Evolutionary conservation across 2,888 invertebrate species (phyloP), one percentile per base, ranked within the genome.

Genomic region (Acleris literana): DNA sequence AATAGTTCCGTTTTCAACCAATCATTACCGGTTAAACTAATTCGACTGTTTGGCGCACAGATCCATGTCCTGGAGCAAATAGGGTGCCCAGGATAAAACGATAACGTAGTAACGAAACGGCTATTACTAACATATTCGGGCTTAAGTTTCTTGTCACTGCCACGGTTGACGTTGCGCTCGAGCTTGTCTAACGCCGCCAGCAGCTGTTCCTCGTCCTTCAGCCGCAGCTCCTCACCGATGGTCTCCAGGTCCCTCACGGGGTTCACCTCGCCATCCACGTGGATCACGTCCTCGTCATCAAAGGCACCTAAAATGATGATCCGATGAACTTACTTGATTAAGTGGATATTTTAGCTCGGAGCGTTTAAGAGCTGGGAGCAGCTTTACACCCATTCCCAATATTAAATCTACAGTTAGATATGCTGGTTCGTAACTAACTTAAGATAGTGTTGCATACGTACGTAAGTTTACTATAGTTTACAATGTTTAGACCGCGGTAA

Each of bases 241-340:
- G 99, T 99, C 79, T 98, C 98, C 81, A 99, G 93, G 91, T 99
- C 99, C 63, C 99, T 94, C 0, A 99, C 96, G 0, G 99, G 99
- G 87, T 99, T 96, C 2, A 99, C 99, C 70, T 99, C 99, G 0
- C 99, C 99, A 86, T 99, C 99, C 0, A 99, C 96, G 84, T 99
- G 99, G 57, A 97, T 98, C 0, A 99, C 99, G 80, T 99, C 99
- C 64, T 98, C 97, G 81, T 99, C 99, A 71, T 99, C 99, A 85
- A 99, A 99, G 9, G 98, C 98, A 81, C 98, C 98, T 98, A 77
- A 9, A 72, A 72, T 70, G 29, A 22, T 53, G 9, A 33, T 9
- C 33, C 33, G 33, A 7, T 33, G 13, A 39, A 39, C 13, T 39
- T 39, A 39, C 13, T 29, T 25, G 4, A 53, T 44, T n/a, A 49